A percentile compares a stretch with the other conserved stretches of the same genome.
Conservation (phyloP, 1,140 invertebrate species). For the Drosophila pandora region DNA sequence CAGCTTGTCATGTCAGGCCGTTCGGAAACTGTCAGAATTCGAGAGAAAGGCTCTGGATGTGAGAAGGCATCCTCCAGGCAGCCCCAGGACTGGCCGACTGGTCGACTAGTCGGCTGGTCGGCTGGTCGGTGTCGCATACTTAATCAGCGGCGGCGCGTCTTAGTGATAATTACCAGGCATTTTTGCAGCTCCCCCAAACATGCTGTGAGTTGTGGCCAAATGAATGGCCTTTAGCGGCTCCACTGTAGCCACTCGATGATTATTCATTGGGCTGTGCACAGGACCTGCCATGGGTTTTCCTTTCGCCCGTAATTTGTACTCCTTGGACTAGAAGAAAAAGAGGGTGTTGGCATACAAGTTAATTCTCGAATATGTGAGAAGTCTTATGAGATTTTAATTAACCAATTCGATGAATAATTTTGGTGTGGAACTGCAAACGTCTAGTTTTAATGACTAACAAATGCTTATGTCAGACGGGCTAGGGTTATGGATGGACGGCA, state of each 20-base stretch:
- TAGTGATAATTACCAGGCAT: slow-evolving; percentile 77
- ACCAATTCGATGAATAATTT: not conserved
- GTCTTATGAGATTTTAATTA: not conserved
- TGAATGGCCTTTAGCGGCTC: slow-evolving; percentile 58
- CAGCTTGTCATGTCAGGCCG: slow-evolving; percentile 73
- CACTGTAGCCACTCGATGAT: slow-evolving; percentile 50
- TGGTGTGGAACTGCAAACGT: slow-evolving; percentile 4
- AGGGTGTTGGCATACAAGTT: slow-evolving; percentile 1
- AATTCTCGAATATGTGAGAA: not conserved
- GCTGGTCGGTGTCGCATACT: slow-evolving; percentile 70
- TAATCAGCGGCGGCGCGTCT: slow-evolving; percentile 73
- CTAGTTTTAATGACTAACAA: slow-evolving; percentile 44
- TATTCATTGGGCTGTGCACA: slow-evolving; percentile 46
- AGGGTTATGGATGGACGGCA: slow-evolving; percentile 1
- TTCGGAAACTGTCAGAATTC: slow-evolving; percentile 76
- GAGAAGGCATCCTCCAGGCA: not conserved
- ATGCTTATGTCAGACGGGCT: slow-evolving; percentile 20
- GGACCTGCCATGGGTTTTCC: not conserved
- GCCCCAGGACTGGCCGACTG: slow-evolving; percentile 10
- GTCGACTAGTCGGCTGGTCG: not conserved
- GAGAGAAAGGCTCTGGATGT: slow-evolving; percentile 24
- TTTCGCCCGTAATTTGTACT: slow-evolving; percentile 34
- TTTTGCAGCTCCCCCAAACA: slow-evolving; percentile 48
- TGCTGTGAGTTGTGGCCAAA: slow-evolving; percentile 47
- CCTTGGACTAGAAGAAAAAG: not conserved